Evolutionary conservation across 2,797 vertebrate species (phyloP).

Genomic region (Hoplostethus atlanticus): DNA sequence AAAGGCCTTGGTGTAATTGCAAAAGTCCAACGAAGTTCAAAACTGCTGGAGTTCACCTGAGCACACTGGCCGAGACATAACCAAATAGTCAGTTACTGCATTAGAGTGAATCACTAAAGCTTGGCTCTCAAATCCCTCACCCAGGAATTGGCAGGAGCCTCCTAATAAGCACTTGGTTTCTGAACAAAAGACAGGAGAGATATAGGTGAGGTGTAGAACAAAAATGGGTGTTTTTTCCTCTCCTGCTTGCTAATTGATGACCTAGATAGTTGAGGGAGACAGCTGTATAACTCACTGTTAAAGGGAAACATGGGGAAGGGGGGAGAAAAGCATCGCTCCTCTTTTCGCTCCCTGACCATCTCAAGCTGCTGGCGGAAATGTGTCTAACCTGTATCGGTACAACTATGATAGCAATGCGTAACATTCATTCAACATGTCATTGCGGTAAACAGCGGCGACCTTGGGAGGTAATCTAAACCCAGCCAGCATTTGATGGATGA

Average conservation of each 20-base stretch:
- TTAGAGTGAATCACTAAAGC: slow-evolving; percentile 62
- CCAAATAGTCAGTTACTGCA: slow-evolving; percentile 51
- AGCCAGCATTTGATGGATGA: slow-evolving; percentile 34
- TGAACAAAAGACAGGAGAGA: slow-evolving; percentile 69
- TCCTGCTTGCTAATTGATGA: slow-evolving; percentile 79
- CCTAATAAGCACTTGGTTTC: slow-evolving; percentile 69
- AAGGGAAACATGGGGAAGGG: slow-evolving; percentile 52
- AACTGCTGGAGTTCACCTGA: slow-evolving; percentile 39
- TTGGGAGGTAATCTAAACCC: slow-evolving; percentile 40
- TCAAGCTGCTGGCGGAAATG: slow-evolving; percentile 42
- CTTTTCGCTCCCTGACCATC: slow-evolving; percentile 55
- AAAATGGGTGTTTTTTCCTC: slow-evolving; percentile 54
- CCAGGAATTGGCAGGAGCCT: slow-evolving; percentile 64
- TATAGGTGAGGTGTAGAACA: slow-evolving; percentile 71
- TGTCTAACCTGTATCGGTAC: slow-evolving; percentile 14
- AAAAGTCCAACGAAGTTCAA: slow-evolving; percentile 40
- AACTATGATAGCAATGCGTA: slow-evolving; percentile 26
- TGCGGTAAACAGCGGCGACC: slow-evolving; percentile 33
- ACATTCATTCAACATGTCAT: slow-evolving; percentile 26
- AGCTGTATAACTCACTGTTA: slow-evolving; percentile 75
- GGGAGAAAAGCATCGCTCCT: slow-evolving; percentile 32
- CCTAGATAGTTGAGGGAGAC: slow-evolving; percentile 72
- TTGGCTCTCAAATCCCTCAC: slow-evolving; percentile 63
- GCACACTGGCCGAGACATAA: slow-evolving; percentile 33
- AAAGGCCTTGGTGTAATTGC: slow-evolving; percentile 39